Percentiles rank a stretch among this genome's conserved stretches.
These are phyloP conservation scores for Emydocephalus ijimae DNA, from an alignment of 2,113 vertebrate species.

Conservation along the genomic window DNA sequence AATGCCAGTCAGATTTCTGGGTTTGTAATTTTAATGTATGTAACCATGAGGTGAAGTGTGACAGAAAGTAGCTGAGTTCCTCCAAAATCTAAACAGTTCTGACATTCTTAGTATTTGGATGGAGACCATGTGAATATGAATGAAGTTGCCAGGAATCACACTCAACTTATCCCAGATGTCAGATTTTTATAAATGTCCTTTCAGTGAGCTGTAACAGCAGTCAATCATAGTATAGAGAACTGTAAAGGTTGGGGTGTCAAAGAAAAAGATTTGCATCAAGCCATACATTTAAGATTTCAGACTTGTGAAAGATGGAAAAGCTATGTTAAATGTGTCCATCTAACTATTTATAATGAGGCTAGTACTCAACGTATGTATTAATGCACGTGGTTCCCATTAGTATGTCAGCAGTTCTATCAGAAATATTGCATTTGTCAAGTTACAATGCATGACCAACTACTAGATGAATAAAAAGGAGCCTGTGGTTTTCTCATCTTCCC, in stretches of 20 bases:
- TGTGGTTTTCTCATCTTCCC: not conserved
- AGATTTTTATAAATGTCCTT: slow-evolving; percentile 10
- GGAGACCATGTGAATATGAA: not conserved
- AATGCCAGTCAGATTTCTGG: not conserved
- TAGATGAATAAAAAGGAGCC: not conserved
- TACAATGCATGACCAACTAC: not conserved
- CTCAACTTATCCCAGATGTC: not conserved
- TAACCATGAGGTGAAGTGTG: not conserved
- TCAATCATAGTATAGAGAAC: slow-evolving; percentile 10
- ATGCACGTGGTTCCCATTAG: slow-evolving; percentile 13
- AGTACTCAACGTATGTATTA: slow-evolving; percentile 12
- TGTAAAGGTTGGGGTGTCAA: slow-evolving; percentile 15
- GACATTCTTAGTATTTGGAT: not conserved
- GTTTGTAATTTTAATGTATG: not conserved
- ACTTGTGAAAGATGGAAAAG: slow-evolving; percentile 7
- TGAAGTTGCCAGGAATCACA: not conserved
- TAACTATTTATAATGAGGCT: slow-evolving; percentile 20
- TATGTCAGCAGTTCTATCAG: not conserved
- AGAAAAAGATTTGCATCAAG: not conserved
- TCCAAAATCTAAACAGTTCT: not conserved
- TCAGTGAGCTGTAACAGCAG: slow-evolving; percentile 7
- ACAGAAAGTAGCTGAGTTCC: not conserved
- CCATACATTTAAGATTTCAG: slow-evolving; percentile 15
- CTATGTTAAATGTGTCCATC: slow-evolving; percentile 12
- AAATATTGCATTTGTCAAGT: slow-evolving; percentile 29